phyloP scores from a whole-genome alignment of 2,888 invertebrate species.

The Campoplex nolae region DNA sequence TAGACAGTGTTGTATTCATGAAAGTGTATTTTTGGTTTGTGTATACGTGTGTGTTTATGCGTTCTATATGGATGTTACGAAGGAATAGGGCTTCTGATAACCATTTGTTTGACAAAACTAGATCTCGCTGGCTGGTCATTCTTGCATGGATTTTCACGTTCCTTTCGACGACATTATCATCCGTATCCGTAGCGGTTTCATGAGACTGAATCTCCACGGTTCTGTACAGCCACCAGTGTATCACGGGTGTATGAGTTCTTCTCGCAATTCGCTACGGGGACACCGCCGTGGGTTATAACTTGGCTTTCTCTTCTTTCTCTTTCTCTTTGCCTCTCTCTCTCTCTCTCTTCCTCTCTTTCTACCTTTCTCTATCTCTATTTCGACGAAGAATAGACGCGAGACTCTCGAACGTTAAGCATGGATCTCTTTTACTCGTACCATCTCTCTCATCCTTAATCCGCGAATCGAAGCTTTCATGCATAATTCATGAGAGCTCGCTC shows the following conservation, averaged over 20 bases:
- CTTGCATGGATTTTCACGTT: conserved; percentile 73
- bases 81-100: conserved; percentile 36
- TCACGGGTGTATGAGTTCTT: conserved; percentile 71
- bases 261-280: conserved; percentile 75
- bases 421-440: conserved; percentile 23
- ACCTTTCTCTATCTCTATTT: conserved; percentile 17
- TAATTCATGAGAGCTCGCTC: conserved; percentile 79
- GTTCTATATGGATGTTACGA: background rate
- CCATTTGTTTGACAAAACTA: conserved; percentile 71
- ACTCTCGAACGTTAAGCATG: conserved; percentile 56
- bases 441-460: conserved; percentile 80
- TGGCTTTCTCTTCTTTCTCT: conserved; percentile 43
- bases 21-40: conserved; percentile 10
- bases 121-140: conserved; percentile 75
- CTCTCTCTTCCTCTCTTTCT: conserved; percentile 7
- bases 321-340: conserved; percentile 1
- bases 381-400: conserved; percentile 65
- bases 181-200: conserved; percentile 59
- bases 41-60: background rate
- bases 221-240: conserved; percentile 49
- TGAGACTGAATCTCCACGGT: conserved; percentile 69
- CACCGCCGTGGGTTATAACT: conserved; percentile 67
- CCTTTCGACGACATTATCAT: conserved; percentile 77
- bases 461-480: conserved; percentile 84
- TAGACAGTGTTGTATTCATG: conserved; percentile 27